A percentile compares a stretch with the other conserved stretches of the same genome.
Conservation (phyloP, 2,888 invertebrate genomes). For the Brenthis hecate region DNA sequence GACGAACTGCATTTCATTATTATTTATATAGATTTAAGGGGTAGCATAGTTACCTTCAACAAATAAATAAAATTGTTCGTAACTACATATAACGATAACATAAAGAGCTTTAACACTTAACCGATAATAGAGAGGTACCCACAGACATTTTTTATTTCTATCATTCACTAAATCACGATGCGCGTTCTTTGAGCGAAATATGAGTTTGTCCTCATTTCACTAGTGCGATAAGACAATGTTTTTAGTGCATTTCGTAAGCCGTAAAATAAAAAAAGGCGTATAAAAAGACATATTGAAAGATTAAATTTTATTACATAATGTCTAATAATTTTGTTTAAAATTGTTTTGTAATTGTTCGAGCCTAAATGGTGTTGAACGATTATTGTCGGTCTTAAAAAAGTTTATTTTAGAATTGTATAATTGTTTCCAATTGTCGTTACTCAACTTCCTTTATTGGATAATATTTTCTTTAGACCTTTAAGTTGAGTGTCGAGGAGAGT, state of each 20-base stretch:
- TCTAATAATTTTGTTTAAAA: slow-evolving; percentile 31
- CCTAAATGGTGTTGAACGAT: slow-evolving; percentile 29
- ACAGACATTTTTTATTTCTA: too few relatives aligned
- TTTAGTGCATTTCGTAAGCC: neutral
- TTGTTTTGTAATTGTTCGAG: slow-evolving; percentile 29
- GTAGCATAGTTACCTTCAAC: too few relatives aligned
- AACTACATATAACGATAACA: too few relatives aligned
- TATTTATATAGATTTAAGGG: too few relatives aligned
- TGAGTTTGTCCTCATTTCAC: too few relatives aligned
- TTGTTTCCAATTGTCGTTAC: slow-evolving; percentile 56
- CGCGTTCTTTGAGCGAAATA: too few relatives aligned
- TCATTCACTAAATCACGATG: too few relatives aligned
- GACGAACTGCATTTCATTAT: too few relatives aligned
- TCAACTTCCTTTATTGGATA: slow-evolving; percentile 48
- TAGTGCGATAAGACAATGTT: too few relatives aligned
- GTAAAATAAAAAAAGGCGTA: slow-evolving; percentile 4
- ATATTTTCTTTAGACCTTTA: slow-evolving; percentile 12
- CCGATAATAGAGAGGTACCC: too few relatives aligned
- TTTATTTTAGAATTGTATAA: slow-evolving; percentile 58
- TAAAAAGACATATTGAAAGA: slow-evolving; percentile 20
- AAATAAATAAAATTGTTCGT: too few relatives aligned
- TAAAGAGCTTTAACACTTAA: too few relatives aligned
- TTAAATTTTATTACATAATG: slow-evolving; percentile 36
- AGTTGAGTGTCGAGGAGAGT: neutral
- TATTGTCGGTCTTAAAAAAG: slow-evolving; percentile 27